A percentile compares a stretch with the other conserved stretches of the same genome.
phyloP scores from a whole-genome alignment of 1,140 invertebrate species.

The Chelonus insularis region DNA sequence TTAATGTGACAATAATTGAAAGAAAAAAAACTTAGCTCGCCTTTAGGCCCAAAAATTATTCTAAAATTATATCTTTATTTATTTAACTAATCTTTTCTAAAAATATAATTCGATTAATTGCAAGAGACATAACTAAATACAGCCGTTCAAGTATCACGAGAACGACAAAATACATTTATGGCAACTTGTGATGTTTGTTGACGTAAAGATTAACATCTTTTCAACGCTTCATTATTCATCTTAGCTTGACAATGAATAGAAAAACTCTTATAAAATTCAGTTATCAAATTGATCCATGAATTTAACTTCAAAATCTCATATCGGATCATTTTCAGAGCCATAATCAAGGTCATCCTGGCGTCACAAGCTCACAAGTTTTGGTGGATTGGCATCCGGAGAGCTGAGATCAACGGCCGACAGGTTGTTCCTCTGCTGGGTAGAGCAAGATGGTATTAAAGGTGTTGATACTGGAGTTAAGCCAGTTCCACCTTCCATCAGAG shows the following conservation, averaged over 20 bases:
- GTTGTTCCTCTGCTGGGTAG: constrained; percentile 69
- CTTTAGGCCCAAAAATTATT: not conserved
- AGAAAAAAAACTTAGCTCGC: not conserved
- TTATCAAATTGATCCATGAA: constrained; percentile 7
- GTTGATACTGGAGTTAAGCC: constrained; percentile 83
- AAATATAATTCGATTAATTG: constrained; percentile 8
- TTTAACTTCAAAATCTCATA: constrained; percentile 32
- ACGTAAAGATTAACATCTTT: constrained; percentile 25
- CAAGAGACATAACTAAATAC: constrained; percentile 9
- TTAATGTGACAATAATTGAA: not conserved
- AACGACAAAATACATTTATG: constrained; percentile 35
- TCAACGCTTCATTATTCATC: constrained; percentile 16
- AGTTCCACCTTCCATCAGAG: constrained; percentile 89
- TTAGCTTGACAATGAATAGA: not conserved
- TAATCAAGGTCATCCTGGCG: constrained; percentile 49
- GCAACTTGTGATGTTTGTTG: constrained; percentile 37
- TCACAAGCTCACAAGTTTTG: constrained; percentile 77
- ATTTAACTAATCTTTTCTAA: not conserved
- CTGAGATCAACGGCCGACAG: constrained; percentile 64
- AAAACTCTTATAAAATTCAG: constrained; percentile 5
- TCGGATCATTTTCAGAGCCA: constrained; percentile 41
- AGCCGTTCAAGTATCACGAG: constrained; percentile 12
- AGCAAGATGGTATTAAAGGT: constrained; percentile 69
- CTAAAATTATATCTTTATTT: not conserved
- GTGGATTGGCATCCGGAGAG: constrained; percentile 71